These are phyloP conservation scores for Mus caroli DNA, from an alignment of 2,797 vertebrate genomes.

Conservation along the genomic window DNA sequence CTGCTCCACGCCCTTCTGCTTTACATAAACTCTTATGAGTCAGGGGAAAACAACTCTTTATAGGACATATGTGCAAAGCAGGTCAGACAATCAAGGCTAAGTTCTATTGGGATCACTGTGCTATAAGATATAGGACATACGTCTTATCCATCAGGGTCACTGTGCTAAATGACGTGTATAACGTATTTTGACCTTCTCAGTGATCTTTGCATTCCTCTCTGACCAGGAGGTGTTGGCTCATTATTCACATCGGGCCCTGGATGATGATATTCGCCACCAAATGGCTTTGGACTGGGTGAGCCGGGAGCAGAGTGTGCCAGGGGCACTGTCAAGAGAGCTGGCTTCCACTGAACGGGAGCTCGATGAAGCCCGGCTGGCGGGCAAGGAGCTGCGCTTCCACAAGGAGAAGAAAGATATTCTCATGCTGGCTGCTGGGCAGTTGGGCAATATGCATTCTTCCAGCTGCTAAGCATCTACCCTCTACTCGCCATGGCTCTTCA, in stretches of 20 bases:
- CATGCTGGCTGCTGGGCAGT: slow-evolving; percentile 91
- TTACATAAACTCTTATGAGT: neutral
- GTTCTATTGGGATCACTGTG: neutral
- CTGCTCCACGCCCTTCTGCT: neutral
- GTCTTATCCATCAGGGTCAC: neutral
- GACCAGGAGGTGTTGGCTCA: slow-evolving; percentile 97
- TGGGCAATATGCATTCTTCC: slow-evolving; percentile 91
- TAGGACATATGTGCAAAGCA: neutral
- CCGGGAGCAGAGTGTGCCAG: slow-evolving; percentile 93
- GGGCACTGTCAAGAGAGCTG: slow-evolving; percentile 94
- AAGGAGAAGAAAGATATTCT: slow-evolving; percentile 93
- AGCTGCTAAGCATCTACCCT: slow-evolving; percentile 85
- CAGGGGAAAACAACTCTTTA: neutral
- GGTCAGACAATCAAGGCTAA: neutral
- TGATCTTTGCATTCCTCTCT: neutral
- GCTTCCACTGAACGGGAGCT: slow-evolving; percentile 95
- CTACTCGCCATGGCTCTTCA: neutral
- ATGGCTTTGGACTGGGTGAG: slow-evolving; percentile 99
- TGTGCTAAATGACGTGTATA: neutral
- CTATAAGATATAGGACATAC: too few relatives aligned
- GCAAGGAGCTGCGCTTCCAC: slow-evolving; percentile 97
- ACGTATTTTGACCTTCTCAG: neutral
- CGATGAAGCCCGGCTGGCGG: slow-evolving; percentile 96
- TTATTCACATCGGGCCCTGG: slow-evolving; percentile 98
- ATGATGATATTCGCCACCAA: slow-evolving; percentile 98